Evolutionary conservation across 2,113 vertebrate species (phyloP), one percentile per base, ranked within the genome.

Genomic region (Myotis brandtii): DNA sequence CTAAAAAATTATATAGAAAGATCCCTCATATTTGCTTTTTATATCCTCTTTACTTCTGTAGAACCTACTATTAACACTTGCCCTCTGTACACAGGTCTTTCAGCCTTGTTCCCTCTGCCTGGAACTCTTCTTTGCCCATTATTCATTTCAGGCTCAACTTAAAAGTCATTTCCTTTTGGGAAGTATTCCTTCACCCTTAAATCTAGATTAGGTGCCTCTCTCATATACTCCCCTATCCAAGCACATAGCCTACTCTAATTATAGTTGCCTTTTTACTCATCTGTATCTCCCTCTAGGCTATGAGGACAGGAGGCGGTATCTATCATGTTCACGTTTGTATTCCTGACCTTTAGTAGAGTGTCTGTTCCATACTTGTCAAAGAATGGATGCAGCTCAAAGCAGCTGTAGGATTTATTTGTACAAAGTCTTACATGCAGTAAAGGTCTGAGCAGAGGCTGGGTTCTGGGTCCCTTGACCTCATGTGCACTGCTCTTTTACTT

Each of bases 121-220:
- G 56, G 18, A 90, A 81, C 70, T 84, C 12, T 91, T 69, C 77
- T 59, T 91, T 87, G 43, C 72, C 62, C 67, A 43, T 43, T 62
- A 43, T 9, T 76, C 43, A 81, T 91, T 94, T 76, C 8, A 54
- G 54, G 85, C 52, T 86, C 43, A 93, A 21, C 17, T 50, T 84
- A 72, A 72, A 81, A 54, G 56, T 73, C 9, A 46, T 86, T 94
- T 93, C n/a, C 25, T 79, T 84, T 93, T 50, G 48, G 27, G 48
- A 84, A 64, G 10, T 80, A 27, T 80, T 54, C 56, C 54, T 95
- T 95, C 64, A 95, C 40, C 48, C 30, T 80, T 89, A 72, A 52
- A 40, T 72, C 40, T 92, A 40, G 46, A 82, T 90, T 69, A 66
- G 20, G 18, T 84, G 11, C 2, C 21, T 80, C 50, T 95, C 30